Base-by-base conservation (phyloP, 2,113 vertebrate species). In the Cnemophilus loriae region DNA sequence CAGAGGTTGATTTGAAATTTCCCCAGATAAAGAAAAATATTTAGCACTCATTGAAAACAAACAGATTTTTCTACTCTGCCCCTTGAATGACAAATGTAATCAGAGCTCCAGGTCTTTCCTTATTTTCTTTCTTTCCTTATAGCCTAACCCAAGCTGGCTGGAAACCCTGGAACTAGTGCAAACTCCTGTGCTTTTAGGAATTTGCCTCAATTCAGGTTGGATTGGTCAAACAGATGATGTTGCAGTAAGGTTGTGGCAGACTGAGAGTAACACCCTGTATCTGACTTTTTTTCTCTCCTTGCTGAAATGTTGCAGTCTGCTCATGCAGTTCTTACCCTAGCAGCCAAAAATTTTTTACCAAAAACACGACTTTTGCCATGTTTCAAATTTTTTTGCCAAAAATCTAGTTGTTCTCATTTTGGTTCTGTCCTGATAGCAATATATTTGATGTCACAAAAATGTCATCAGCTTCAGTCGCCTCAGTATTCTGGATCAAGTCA, bases 281-380 rank as follows among this genome's bases (percentile, higher is more conserved):
- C 42, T 41, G 73, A 59, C 49, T 46, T 71, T 14, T n/a, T 73
- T 80, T 49, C 15, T 80, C 16, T 42, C 20, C 41, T 47, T 42
- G 44, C 15, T 80, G 52, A 89, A 53, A 37, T 3, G 13, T 4
- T 71, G 47, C 44, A 50, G 13, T 11, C 22, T 55, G 32, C 3
- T 10, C 47, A 84, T 10, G 13, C 26, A 35, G 33, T 33, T 73
- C 26, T 70, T 87, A 35, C 55, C 33, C 16, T 47, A 41, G n/a
- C n/a, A 74, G 46, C 16, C 35, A 69, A 37, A 19, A 0, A 1
- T n/a, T 28, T 52, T 81, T 74, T 50, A n/a, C 53, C 14, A 52
- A 77, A 68, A 46, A 1, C 27, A 68, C 0, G 0, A 42, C 1
- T 12, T 60, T 23, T 23, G 2, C 4, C 1, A 3, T 37, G 33